These are phyloP conservation scores for Holotrichia oblita DNA, from an alignment of 1,140 invertebrate genomes.

Conservation along the genomic window DNA sequence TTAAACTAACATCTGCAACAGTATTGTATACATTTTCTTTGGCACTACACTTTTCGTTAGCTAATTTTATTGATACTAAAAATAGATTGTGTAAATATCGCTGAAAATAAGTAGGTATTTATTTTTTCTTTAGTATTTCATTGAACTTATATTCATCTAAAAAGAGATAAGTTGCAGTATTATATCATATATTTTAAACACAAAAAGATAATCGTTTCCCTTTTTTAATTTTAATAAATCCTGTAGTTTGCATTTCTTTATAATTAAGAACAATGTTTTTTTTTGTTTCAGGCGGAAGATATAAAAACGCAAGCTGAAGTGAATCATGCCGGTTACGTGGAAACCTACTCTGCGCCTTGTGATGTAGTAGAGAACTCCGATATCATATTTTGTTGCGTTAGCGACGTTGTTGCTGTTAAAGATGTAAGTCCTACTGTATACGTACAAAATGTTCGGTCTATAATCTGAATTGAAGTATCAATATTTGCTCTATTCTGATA, in stretches of 20 bases:
- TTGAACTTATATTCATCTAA: too few relatives aligned
- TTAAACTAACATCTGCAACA: too few relatives aligned
- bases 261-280: conserved; percentile 21
- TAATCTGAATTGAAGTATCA: neutral
- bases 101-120: too few relatives aligned
- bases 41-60: neutral
- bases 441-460: too few relatives aligned
- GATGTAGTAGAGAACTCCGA: conserved; percentile 92
- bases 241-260: too few relatives aligned
- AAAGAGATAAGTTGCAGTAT: too few relatives aligned
- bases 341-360: conserved; percentile 74
- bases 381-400: conserved; percentile 94
- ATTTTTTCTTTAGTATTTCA: too few relatives aligned
- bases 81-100: neutral
- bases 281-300: conserved; percentile 54
- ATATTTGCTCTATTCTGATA: too few relatives aligned
- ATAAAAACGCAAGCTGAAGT: conserved; percentile 56
- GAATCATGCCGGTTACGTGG: conserved; percentile 51
- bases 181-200: too few relatives aligned
- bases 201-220: too few relatives aligned
- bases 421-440: conserved; percentile 72
- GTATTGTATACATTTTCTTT: neutral
- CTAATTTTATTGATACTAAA: neutral
- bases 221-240: too few relatives aligned
- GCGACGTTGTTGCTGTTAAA: conserved; percentile 92